Evolutionary conservation across 2,888 invertebrate species (phyloP), one percentile per base, ranked within the genome.

Genomic region (Hipparchia sbordonii): DNA sequence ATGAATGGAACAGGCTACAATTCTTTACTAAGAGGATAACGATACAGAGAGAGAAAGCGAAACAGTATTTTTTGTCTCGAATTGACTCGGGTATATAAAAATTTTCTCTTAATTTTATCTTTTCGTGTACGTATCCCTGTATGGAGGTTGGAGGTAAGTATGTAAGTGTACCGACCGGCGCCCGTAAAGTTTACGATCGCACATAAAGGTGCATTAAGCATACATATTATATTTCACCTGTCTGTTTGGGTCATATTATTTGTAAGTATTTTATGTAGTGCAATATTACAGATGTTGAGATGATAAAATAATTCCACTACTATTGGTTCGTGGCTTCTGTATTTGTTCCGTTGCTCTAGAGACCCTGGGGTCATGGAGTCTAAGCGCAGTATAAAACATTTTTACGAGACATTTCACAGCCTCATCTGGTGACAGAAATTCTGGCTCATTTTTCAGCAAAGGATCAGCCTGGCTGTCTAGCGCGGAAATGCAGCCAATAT

Each of bases 201-300:
- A 56, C 57, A 57, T 67, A 67, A 67, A 67, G 57, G 57, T 67
- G 46, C 56, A 67, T 67, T 67, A 67, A 67, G 57, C 67, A 57
- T 67, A 46, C 67, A 67, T 67, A 57, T 67, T 67, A 57, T 56
- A 67, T 57, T 67, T 45, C 56, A 57, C 67, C 13, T 57, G 13
- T 57, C 23, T 13, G 57, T 13, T 57, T 45, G 57, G 67, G 13
- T 45, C 67, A 65, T 65, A 65, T 13, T 13, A 57, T 57, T 57
- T 67, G 39, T 39, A 12, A 33, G 10, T 39, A 60, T 39, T 45
- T 57, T 46, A 2, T 57, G 10, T 56, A 7, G 33, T 39, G 63
- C 33, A 13, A 12, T 7, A 39, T 66, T 39, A 33, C 12, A 6
- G 6, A 66, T 66, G 33, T n/a, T 52, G 39, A 13, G 6, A 51